Evolutionary conservation across 2,888 invertebrate species (phyloP).

Genomic region (Resseliella maxima): DNA sequence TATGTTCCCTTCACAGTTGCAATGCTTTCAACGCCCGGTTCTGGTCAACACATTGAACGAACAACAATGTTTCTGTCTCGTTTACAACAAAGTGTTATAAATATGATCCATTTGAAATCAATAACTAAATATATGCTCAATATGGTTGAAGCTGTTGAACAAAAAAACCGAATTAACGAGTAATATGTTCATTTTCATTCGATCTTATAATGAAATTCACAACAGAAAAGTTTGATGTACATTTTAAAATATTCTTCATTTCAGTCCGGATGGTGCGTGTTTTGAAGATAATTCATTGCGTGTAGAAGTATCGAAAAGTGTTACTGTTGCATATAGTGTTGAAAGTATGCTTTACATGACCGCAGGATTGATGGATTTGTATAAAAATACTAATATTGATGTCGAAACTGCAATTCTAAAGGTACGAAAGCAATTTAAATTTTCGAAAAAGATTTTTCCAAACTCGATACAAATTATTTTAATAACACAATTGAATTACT

Average conservation of each 20-base stretch:
- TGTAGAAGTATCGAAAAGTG: background rate
- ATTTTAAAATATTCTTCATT: background rate
- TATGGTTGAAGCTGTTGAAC: background rate
- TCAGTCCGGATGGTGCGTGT: background rate
- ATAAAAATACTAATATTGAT: conserved; percentile 12
- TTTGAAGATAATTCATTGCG: conserved; percentile 5
- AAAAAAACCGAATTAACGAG: background rate
- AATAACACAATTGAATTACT: no score
- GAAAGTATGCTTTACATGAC: conserved; percentile 40
- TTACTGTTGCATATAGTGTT: background rate
- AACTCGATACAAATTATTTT: no score
- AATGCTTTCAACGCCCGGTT: background rate
- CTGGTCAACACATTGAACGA: conserved; percentile 1
- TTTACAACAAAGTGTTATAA: background rate
- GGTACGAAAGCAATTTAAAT: background rate
- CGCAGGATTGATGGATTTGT: conserved; percentile 27
- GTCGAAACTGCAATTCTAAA: background rate
- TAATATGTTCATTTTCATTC: background rate
- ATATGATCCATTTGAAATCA: conserved; percentile 2
- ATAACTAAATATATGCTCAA: background rate
- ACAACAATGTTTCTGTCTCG: background rate
- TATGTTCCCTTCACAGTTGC: background rate
- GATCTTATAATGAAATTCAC: background rate
- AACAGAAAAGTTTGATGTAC: background rate
- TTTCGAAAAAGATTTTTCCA: no score